Evolutionary conservation across 2,797 vertebrate species (phyloP).

Genomic region (Lepus townsendii): DNA sequence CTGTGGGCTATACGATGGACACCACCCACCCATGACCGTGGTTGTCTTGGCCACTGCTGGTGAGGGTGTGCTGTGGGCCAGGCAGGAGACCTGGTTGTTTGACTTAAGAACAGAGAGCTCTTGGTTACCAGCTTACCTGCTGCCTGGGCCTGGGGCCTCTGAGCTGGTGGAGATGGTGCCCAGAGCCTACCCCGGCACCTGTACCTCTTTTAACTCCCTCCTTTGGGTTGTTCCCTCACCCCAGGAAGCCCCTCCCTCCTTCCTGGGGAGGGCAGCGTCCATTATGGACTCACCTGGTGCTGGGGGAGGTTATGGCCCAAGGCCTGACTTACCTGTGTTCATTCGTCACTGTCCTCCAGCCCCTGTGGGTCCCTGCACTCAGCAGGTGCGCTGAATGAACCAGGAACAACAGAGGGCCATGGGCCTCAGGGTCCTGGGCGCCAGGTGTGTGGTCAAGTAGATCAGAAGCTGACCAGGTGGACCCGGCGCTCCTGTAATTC

Average conservation of each 20-base stretch:
- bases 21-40: too few species aligned
- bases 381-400: neutral
- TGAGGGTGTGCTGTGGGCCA: too few species aligned
- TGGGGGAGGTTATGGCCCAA: neutral
- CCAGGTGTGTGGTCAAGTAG: neutral
- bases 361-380: neutral
- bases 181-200: neutral
- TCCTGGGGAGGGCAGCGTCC: neutral
- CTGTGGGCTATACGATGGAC: too few species aligned
- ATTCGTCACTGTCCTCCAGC: fast-evolving
- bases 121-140: neutral
- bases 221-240: neutral
- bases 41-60: neutral
- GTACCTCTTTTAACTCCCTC: too few species aligned
- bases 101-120: neutral
- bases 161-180: neutral
- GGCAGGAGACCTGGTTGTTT: neutral
- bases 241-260: neutral
- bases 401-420: neutral
- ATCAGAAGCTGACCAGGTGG: neutral
- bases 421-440: neutral
- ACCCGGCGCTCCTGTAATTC: neutral
- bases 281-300: neutral
- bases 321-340: neutral
- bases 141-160: neutral